Base-by-base conservation (phyloP, 2,888 invertebrate species). In the Drosophila greeni region DNA sequence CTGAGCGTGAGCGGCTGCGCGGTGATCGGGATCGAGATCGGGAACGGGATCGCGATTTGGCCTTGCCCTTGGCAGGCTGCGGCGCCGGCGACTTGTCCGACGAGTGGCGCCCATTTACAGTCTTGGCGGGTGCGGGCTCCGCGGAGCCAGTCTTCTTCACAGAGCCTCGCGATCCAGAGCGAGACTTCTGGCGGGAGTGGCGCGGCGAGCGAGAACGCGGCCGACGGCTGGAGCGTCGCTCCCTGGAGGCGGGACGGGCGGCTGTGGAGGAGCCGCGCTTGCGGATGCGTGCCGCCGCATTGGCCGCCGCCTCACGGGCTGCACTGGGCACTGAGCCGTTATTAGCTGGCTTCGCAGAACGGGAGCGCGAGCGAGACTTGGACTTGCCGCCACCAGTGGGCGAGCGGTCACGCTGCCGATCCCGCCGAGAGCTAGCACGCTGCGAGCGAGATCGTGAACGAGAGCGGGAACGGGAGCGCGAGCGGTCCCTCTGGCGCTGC, bases 381-480 rank as follows among this genome's bases (percentile, higher is more conserved):
- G 78, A 69, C 56, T 78, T 75, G 20, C 53, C 42, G 23, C 39
- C 39, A n/a, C 23, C 40, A 9, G 42, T 34, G 9, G 51, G 20
- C 11, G 67, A 48, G 9, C 59, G 47, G 33, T 67, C 67, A 2
- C 67, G 59, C 34, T 51, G 59, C 14, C 66, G 48, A 9, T 67
- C 66, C 9, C 67, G 43, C 1, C 67, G 26, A 8, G 65, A 79
- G 8, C 66, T 61, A 18, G 9, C 61, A 1, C 61, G 75, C 20
- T 66, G 48, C 54, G 89, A 88, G 1, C 78, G 75, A 20, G 87
- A 89, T 88, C 86, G 81, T 89, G 85, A 74, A 29, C 75, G 75
- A 16, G 87, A 89, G 88, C 86, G 81, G 89, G 85, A 74, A 23
- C 75, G 72, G 14, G 84, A 76, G 6, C 90, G 66, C n/a, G 85